Base-by-base conservation (phyloP, 1,140 invertebrate species). In the Drosophila pectinifera region DNA sequence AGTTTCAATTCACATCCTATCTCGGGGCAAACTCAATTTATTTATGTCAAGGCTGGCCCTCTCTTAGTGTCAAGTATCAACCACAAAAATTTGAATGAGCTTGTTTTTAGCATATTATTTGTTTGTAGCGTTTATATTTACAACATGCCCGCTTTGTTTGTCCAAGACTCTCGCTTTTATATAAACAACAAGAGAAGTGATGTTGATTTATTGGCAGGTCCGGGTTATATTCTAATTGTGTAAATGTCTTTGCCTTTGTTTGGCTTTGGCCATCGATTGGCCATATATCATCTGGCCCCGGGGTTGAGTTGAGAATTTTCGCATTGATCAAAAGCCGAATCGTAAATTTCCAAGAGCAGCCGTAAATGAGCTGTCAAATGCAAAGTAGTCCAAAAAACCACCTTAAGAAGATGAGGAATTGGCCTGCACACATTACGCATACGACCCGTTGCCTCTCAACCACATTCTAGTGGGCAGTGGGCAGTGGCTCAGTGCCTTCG, bases 351-450 rank as follows among this genome's bases (percentile, higher is more conserved):
- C 43, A 39, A 69, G 64, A 56, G 34, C 4, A 45, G 28, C 2
- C 43, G 43, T 38, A 74, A 74, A 74, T 74, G 42, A 67, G 61
- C 59, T 75, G 73, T 75, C 73, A 75, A 53, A 56, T 57, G 73
- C 73, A 75, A 63, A 63, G 28, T 70, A 64, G 43, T 36, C 10
- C 36, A n/a, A n/a, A 51, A 72, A 22, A 72, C 20, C 16, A 75
- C 73, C 73, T 74, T 74, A 42, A 14, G 28, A 14, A n/a, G 46
- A 42, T 51, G 51, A 38, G 43, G 4, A 72, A 61, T 54, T 16
- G 38, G 31, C 7, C 24, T 14, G 41, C 24, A n/a, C 41, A 55
- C 2, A 62, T 62, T 63, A 62, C 48, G 56, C 49, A 73, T 73
- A 41, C 67, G 58, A 11, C 62, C 48, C 41, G 22, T 54, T 67